Evolutionary conservation across 2,113 vertebrate genomes (phyloP).

Genomic region (Entomyzon cyanotis): DNA sequence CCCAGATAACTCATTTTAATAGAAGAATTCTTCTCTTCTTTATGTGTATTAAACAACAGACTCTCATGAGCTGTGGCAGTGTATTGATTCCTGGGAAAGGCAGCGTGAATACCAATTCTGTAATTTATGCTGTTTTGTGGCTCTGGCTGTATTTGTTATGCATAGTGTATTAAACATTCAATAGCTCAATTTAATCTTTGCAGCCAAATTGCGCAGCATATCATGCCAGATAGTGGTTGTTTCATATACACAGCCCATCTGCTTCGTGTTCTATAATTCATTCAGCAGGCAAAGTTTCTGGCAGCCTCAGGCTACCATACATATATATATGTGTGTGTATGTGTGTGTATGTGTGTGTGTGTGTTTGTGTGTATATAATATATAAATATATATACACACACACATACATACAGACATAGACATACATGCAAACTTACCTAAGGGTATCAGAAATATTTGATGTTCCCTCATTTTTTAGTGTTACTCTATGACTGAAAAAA

Average conservation of each 20-base stretch:
- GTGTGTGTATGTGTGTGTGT: too few species aligned
- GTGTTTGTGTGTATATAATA: not conserved
- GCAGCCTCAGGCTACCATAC: conserved; percentile 67
- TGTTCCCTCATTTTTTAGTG: conserved; percentile 17
- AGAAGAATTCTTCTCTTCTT: conserved; percentile 84
- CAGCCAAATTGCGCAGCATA: conserved; percentile 81
- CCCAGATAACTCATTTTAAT: conserved; percentile 88
- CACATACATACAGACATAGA: not conserved
- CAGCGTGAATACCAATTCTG: conserved; percentile 82
- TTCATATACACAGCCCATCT: conserved; percentile 83
- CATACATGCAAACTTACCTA: not conserved
- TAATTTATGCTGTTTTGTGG: conserved; percentile 85
- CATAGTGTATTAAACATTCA: conserved; percentile 88
- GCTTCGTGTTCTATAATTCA: conserved; percentile 85
- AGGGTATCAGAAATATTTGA: conserved; percentile 46
- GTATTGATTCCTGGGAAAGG: conserved; percentile 84
- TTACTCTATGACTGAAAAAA: not conserved
- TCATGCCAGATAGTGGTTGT: conserved; percentile 83
- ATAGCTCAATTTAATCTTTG: conserved; percentile 86
- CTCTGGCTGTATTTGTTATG: conserved; percentile 84
- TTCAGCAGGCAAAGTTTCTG: conserved; percentile 80
- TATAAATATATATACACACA: not conserved
- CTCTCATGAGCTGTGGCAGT: conserved; percentile 82
- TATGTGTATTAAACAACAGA: conserved; percentile 87
- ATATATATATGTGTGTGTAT: not conserved